Evolutionary conservation across 2,113 vertebrate genomes (phyloP).

Genomic region (Nipponia nippon): DNA sequence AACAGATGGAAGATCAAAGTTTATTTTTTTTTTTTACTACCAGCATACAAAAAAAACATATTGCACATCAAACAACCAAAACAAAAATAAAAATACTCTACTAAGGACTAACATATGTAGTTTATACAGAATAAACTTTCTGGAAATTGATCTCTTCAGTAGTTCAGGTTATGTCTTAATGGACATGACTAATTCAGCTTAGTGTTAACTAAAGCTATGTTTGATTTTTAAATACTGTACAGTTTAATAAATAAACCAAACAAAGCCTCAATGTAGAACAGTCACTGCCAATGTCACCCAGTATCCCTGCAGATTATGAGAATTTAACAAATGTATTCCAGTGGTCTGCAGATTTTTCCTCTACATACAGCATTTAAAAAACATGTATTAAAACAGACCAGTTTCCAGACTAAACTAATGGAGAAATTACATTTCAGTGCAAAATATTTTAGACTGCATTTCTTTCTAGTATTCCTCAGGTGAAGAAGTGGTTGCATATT

Average conservation of each 20-base stretch:
- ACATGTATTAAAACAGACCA: conserved; percentile 88
- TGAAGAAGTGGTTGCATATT: conserved; percentile 99
- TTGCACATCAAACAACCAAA: conserved; percentile 99
- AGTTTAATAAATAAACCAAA: conserved; percentile 99
- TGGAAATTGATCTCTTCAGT: conserved; percentile 97
- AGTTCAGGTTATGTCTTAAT: conserved; percentile 90
- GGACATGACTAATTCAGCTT: conserved; percentile 87
- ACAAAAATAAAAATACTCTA: conserved; percentile 87
- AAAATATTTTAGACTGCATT: conserved; percentile 94
- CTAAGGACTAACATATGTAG: conserved; percentile 85
- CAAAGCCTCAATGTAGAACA: conserved; percentile 91
- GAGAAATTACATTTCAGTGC: conserved; percentile 97
- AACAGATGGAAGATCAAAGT: conserved; percentile 96
- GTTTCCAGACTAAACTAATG: conserved; percentile 93
- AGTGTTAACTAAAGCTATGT: conserved; percentile 91
- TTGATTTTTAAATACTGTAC: conserved; percentile 99
- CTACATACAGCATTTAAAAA: conserved; percentile 85
- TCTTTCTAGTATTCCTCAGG: conserved; percentile 88
- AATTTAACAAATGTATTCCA: conserved; percentile 81
- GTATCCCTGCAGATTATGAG: conserved; percentile 87
- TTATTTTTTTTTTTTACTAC: conserved; percentile 96
- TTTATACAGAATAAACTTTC: conserved; percentile 88
- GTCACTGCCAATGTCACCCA: conserved; percentile 88
- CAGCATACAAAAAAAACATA: conserved; percentile 99
- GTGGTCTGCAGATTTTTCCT: conserved; percentile 79